A percentile compares a stretch with the other conserved stretches of the same genome.
Conservation (phyloP, 2,797 vertebrate species). For the Microctenopoma steveboyesi region DNA sequence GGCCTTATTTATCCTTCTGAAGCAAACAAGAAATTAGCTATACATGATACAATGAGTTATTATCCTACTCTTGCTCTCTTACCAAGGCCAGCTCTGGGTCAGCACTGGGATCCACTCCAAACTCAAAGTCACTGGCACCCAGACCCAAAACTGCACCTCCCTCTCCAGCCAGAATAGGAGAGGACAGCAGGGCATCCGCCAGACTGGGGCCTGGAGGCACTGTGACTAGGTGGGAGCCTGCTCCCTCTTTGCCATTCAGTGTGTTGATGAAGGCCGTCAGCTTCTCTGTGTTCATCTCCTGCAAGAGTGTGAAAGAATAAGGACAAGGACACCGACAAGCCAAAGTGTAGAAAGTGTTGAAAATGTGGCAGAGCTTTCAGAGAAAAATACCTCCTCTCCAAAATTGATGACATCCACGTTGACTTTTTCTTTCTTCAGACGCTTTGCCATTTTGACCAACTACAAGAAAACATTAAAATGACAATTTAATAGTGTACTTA, state of each 20-base stretch:
- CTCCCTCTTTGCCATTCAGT: constrained; percentile 94
- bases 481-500: not conserved
- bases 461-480: constrained; percentile 59
- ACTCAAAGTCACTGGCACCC: constrained; percentile 93
- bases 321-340: constrained; percentile 77
- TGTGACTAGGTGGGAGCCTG: constrained; percentile 92
- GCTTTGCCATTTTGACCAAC: constrained; percentile 94
- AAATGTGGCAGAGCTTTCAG: not conserved
- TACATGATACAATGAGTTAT: not conserved
- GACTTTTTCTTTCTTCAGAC: constrained; percentile 96
- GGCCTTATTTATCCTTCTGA: too few species aligned
- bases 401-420: constrained; percentile 95
- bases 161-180: constrained; percentile 93
- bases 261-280: constrained; percentile 94
- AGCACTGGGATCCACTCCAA: constrained; percentile 93
- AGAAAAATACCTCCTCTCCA: constrained; percentile 89
- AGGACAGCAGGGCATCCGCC: constrained; percentile 93
- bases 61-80: constrained; percentile 50
- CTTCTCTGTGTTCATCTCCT: constrained; percentile 96
- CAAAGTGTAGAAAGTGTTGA: not conserved
- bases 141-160: constrained; percentile 93
- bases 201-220: constrained; percentile 94
- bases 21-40: not conserved
- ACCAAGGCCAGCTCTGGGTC: constrained; percentile 95
- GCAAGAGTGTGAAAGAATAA: constrained; percentile 3